Evolutionary conservation across 2,113 vertebrate species (phyloP).

Genomic region (Deroptyus accipitrinus): DNA sequence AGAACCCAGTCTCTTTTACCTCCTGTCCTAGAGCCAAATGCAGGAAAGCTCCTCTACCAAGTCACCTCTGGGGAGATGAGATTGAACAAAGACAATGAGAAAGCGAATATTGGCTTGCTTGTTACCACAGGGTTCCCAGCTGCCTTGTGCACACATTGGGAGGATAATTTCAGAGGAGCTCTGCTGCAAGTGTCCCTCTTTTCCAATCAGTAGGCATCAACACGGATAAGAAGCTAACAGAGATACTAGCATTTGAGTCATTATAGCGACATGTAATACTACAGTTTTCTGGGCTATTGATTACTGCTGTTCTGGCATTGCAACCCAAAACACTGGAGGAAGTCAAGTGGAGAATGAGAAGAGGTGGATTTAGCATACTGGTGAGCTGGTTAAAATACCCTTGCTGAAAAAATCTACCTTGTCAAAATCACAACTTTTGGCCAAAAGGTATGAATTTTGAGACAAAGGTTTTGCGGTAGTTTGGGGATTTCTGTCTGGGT

Average conservation of each 20-base stretch:
- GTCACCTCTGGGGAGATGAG: background rate
- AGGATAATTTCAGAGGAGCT: slow-evolving; percentile 38
- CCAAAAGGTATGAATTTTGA: background rate
- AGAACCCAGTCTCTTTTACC: background rate
- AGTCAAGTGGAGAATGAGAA: background rate
- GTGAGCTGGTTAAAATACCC: background rate
- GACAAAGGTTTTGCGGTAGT: background rate
- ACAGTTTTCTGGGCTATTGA: slow-evolving; percentile 46
- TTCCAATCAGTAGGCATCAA: slow-evolving; percentile 32
- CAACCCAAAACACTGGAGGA: slow-evolving; percentile 21
- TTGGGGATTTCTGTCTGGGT: background rate
- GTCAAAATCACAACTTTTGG: background rate
- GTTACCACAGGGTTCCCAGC: slow-evolving; percentile 22
- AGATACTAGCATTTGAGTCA: background rate
- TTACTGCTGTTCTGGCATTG: slow-evolving; percentile 18
- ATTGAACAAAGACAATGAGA: background rate
- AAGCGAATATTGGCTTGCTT: slow-evolving; percentile 43
- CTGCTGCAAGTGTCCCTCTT: slow-evolving; percentile 2
- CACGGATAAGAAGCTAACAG: background rate
- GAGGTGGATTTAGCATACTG: background rate
- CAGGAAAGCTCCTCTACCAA: slow-evolving; percentile 12
- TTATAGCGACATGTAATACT: background rate
- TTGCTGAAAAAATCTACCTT: background rate
- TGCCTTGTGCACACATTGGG: background rate
- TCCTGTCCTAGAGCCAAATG: background rate